Conservation (phyloP, 1,140 invertebrate genomes). For the Saccostrea glomerata region DNA sequence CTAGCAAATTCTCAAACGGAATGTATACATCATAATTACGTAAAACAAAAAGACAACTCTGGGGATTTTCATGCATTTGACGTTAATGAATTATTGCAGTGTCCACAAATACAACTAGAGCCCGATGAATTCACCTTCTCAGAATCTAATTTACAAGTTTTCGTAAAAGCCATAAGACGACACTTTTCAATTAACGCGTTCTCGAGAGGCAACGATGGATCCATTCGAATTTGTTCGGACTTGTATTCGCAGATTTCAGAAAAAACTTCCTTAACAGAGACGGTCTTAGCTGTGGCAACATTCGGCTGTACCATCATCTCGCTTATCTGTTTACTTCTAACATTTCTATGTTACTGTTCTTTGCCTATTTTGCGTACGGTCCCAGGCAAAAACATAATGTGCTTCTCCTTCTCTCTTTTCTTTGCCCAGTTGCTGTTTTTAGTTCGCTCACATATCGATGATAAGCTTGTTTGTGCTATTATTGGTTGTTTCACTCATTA, state of each 20-base stretch:
- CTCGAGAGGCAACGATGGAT: neutral
- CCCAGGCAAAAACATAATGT: conserved; percentile 68
- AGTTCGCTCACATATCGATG: neutral
- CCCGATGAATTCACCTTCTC: neutral
- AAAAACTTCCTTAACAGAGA: neutral
- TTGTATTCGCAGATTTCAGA: neutral
- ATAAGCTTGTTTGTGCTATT: neutral
- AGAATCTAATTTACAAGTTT: neutral
- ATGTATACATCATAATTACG: neutral
- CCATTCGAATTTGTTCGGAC: neutral
- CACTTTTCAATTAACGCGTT: neutral
- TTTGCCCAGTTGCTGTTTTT: conserved; percentile 57
- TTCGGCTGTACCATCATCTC: conserved; percentile 55
- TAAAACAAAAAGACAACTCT: too few relatives aligned
- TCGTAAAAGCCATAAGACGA: neutral
- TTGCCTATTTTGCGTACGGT: conserved; percentile 64
- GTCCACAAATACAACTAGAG: conserved; percentile 25
- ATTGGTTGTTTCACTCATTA: conserved; percentile 11
- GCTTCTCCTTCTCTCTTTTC: conserved; percentile 59
- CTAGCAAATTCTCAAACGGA: neutral
- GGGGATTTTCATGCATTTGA: neutral
- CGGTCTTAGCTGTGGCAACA: conserved; percentile 20
- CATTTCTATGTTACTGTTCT: conserved; percentile 61
- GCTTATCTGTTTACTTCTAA: conserved; percentile 59
- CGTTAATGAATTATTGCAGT: conserved; percentile 5